Evolutionary conservation across 2,113 vertebrate genomes (phyloP).

Genomic region (Scomber colias): DNA sequence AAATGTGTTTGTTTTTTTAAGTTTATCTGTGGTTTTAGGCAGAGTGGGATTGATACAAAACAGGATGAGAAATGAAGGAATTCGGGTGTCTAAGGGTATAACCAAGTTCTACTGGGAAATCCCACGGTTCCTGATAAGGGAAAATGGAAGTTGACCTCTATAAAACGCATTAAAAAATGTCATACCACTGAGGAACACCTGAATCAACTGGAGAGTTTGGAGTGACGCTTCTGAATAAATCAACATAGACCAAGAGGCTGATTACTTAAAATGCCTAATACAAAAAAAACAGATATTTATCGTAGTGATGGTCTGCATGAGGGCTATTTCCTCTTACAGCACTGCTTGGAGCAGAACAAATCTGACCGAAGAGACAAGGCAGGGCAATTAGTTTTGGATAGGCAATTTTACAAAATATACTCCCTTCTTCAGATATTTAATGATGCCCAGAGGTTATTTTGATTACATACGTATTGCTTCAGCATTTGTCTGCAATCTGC

Average conservation of each 20-base stretch:
- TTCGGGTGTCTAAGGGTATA: not conserved
- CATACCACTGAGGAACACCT: conserved; percentile 7
- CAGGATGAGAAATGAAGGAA: not conserved
- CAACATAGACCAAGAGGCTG: conserved; percentile 21
- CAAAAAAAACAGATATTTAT: conserved; percentile 43
- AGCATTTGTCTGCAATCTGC: conserved; percentile 36
- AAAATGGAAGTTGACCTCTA: conserved; percentile 51
- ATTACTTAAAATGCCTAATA: conserved; percentile 43
- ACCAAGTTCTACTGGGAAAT: conserved; percentile 24
- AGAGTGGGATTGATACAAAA: not conserved
- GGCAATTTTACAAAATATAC: conserved; percentile 49
- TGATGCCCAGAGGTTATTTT: conserved; percentile 52
- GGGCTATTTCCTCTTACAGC: conserved; percentile 43
- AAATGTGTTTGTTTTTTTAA: not conserved
- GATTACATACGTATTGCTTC: conserved; percentile 28
- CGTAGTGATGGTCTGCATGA: conserved; percentile 23
- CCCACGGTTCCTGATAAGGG: not conserved
- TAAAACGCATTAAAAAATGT: conserved; percentile 23
- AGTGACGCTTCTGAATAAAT: conserved; percentile 29
- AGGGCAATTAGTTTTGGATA: conserved; percentile 65
- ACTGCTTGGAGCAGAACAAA: conserved; percentile 41
- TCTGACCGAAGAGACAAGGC: conserved; percentile 39
- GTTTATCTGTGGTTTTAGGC: not conserved
- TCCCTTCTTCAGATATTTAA: conserved; percentile 46
- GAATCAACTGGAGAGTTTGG: conserved; percentile 17